Evolutionary conservation across 2,113 vertebrate species (phyloP), one percentile per base, ranked within the genome.

Genomic region (Calonectris borealis): DNA sequence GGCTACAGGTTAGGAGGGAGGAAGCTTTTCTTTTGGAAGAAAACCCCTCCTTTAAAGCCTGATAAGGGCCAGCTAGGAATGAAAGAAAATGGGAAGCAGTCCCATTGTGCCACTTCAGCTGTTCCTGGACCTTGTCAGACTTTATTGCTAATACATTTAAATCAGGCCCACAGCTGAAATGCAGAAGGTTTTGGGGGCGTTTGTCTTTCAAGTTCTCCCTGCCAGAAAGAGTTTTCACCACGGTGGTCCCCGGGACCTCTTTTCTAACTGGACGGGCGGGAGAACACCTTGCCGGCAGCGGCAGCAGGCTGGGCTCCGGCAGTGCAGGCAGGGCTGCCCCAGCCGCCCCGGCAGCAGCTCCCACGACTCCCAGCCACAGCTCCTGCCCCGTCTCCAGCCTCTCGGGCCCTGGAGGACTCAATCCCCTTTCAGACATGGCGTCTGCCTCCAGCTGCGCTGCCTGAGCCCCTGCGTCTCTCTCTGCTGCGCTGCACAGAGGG

Each of bases 201-300:
- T n/a, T 80, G 46, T n/a, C 36, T 36, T 91, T 82, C 44, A 62
- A 36, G 40, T 51, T 65, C 49, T 68, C 58, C 38, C 26, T 73
- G 49, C 52, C 40, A 55, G 34, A 72, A 62, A 34, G 66, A 42
- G 24, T 36, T 81, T 84, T 54, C 44, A 9, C 38, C 32, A 17
- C 14, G 11, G 54, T 22, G 69, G 52, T 81, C 22, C 8, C 34
- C 21, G 17, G 38, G 54, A 61, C 22, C 64, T 71, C 52, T 57
- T 25, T 42, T 72, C 36, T 61, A 38, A 49, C 9, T 0, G 0
- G 18, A 27, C 3, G 6, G 55, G 26, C 0, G 1, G 42, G 36
- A 42, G 26, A 62, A 38, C 44, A 70, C 61, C 20, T 38, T 29
- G 52, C 6, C 3, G 13, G 70, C 64, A 34, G 52, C 1, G 1